These are phyloP conservation scores for Heliopora coerulea DNA, from an alignment of 92 coral and sea anemone species.

Conservation along the genomic window DNA sequence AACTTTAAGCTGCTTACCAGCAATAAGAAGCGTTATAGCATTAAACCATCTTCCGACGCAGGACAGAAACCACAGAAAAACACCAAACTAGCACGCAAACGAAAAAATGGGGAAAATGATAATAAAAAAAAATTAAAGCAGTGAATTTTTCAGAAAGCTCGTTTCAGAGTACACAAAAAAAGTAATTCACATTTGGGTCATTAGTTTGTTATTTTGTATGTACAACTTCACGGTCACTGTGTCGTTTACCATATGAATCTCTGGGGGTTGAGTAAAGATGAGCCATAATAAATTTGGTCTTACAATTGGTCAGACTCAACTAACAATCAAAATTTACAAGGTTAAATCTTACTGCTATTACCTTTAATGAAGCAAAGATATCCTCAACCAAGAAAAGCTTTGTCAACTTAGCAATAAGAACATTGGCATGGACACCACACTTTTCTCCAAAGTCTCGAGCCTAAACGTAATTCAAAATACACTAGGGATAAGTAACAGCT, in stretches of 20 bases:
- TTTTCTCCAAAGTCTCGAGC: slow-evolving; percentile 77
- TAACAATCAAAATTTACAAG: too few species aligned
- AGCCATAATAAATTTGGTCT: too few species aligned
- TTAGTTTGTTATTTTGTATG: too few species aligned
- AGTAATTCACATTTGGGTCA: too few species aligned
- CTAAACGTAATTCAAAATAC: slow-evolving; percentile 34
- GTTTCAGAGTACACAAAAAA: too few species aligned
- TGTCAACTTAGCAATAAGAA: slow-evolving; percentile 63
- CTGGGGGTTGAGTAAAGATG: too few species aligned
- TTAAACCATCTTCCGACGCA: slow-evolving; percentile 96
- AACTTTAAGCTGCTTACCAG: slow-evolving; percentile 73
- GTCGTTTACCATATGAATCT: too few species aligned
- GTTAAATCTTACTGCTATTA: slow-evolving; percentile 21
- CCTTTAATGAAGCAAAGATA: slow-evolving; percentile 92
- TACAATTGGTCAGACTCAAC: too few species aligned
- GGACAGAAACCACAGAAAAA: slow-evolving; percentile 85
- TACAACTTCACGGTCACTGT: too few species aligned
- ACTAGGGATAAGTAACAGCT: background rate
- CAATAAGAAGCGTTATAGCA: slow-evolving; percentile 68
- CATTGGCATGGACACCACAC: slow-evolving; percentile 62
- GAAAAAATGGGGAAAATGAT: background rate
- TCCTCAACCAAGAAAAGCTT: slow-evolving; percentile 94
- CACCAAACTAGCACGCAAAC: slow-evolving; percentile 70
- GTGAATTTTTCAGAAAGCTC: too few species aligned
- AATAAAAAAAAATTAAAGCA: background rate